These are phyloP conservation scores for Phenacoccus solenopsis DNA, from an alignment of 1,140 invertebrate species.

Conservation along the genomic window DNA sequence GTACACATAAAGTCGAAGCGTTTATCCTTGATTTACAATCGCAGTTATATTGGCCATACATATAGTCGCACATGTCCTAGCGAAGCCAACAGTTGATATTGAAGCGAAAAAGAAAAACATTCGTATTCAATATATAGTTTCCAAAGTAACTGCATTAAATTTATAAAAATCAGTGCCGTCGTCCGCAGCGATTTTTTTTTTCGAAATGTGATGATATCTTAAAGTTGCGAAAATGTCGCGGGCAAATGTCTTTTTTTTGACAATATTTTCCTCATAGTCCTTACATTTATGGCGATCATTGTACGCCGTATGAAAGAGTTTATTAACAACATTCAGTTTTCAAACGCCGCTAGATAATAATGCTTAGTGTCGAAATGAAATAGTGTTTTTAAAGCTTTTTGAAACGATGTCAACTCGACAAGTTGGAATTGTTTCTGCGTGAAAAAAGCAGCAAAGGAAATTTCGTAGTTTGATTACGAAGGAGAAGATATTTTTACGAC, in stretches of 20 bases:
- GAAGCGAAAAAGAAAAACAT: too few relatives aligned
- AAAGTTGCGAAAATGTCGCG: not conserved
- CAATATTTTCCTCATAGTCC: not conserved
- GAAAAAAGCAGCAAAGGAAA: not conserved
- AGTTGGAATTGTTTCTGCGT: not conserved
- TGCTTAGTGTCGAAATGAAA: not conserved
- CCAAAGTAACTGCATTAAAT: too few relatives aligned
- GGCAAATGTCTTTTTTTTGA: not conserved
- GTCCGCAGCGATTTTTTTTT: too few relatives aligned
- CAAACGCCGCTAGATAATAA: not conserved
- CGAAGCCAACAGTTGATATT: too few relatives aligned
- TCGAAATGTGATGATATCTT: too few relatives aligned
- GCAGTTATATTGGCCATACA: too few relatives aligned
- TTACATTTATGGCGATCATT: not conserved
- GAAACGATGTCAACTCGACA: not conserved
- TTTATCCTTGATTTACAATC: too few relatives aligned
- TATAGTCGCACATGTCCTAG: too few relatives aligned
- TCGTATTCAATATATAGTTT: too few relatives aligned
- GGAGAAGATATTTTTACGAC: not conserved
- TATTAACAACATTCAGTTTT: not conserved
- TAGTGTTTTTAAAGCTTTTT: not conserved
- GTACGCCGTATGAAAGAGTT: too few relatives aligned
- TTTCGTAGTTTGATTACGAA: not conserved
- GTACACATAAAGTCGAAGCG: too few relatives aligned
- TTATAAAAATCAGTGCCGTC: too few relatives aligned